Conservation (phyloP, 2,888 invertebrate species). For the Drosophila crucigera region DNA sequence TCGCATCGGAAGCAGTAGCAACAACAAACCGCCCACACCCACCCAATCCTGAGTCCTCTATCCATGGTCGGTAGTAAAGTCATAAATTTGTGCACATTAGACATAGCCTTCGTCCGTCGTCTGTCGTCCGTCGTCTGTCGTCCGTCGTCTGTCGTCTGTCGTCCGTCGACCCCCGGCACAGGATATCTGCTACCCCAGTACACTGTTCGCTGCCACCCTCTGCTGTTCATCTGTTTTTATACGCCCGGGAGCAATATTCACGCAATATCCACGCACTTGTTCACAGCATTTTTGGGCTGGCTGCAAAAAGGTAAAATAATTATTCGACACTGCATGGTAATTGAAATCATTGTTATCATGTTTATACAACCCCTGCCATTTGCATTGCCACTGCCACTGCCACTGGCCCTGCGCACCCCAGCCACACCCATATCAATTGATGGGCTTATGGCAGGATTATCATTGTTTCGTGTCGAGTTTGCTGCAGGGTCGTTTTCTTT, state of each 20-base stretch:
- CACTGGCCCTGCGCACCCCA: slow-evolving; percentile 2
- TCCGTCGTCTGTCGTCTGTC: no score
- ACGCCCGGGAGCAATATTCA: slow-evolving; percentile 84
- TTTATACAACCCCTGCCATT: slow-evolving; percentile 39
- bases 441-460: slow-evolving; percentile 75
- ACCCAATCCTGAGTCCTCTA: slow-evolving; percentile 23
- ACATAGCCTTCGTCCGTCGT: slow-evolving; percentile 72
- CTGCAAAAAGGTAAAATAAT: slow-evolving; percentile 78
- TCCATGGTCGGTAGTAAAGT: slow-evolving; percentile 67
- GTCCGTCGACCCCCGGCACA: slow-evolving; percentile 6
- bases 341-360: slow-evolving; percentile 82
- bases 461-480: slow-evolving; percentile 60
- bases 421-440: slow-evolving; percentile 37
- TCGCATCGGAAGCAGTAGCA: slow-evolving; percentile 30
- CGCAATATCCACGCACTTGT: slow-evolving; percentile 77
- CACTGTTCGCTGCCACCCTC: slow-evolving; percentile 5
- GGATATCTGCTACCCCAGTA: neutral
- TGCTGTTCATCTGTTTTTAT: slow-evolving; percentile 82
- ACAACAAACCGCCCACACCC: slow-evolving; percentile 63
- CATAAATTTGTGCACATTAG: slow-evolving; percentile 84
- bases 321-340: slow-evolving; percentile 82
- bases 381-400: slow-evolving; percentile 9
- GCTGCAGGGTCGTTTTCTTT: slow-evolving; percentile 7
- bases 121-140: neutral
- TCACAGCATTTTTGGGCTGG: slow-evolving; percentile 45